These are phyloP conservation scores for Ibidorhyncha struthersii DNA, from an alignment of 2,113 vertebrate genomes.

Conservation along the genomic window DNA sequence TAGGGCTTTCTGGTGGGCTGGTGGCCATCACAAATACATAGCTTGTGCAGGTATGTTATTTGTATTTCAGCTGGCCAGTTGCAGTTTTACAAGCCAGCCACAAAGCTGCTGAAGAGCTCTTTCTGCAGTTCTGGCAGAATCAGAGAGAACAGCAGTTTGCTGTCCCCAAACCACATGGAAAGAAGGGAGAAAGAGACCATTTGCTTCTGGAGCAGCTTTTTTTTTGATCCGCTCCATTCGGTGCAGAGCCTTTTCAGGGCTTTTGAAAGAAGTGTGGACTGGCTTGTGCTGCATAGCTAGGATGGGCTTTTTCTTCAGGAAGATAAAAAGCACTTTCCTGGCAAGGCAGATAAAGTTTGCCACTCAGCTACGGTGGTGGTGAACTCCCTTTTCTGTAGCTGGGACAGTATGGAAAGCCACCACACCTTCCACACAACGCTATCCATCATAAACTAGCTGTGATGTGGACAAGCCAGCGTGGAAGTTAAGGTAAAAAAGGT, in stretches of 20 bases:
- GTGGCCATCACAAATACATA: neutral
- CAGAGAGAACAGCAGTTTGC: conserved; percentile 3
- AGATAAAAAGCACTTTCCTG: neutral
- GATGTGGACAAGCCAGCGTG: neutral
- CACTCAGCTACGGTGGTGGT: neutral
- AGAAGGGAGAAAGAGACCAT: neutral
- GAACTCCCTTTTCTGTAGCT: neutral
- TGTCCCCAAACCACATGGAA: neutral
- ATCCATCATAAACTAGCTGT: neutral
- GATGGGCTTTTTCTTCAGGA: neutral
- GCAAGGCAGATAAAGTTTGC: neutral
- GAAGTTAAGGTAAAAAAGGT: conserved; percentile 10
- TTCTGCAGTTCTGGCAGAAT: conserved; percentile 23
- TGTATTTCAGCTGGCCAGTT: neutral
- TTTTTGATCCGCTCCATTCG: neutral
- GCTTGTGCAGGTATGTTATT: neutral
- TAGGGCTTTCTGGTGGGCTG: neutral
- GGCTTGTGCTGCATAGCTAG: neutral
- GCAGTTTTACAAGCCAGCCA: neutral
- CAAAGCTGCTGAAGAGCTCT: conserved; percentile 19
- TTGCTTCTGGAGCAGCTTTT: neutral
- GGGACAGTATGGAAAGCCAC: neutral
- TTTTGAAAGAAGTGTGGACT: conserved; percentile 3
- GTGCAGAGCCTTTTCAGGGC: neutral
- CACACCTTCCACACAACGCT: neutral